A percentile compares a stretch with the other conserved stretches of the same genome.
phyloP scores from a whole-genome alignment of 92 coral and sea anemone genomes.

The Meandrina meandrites region DNA sequence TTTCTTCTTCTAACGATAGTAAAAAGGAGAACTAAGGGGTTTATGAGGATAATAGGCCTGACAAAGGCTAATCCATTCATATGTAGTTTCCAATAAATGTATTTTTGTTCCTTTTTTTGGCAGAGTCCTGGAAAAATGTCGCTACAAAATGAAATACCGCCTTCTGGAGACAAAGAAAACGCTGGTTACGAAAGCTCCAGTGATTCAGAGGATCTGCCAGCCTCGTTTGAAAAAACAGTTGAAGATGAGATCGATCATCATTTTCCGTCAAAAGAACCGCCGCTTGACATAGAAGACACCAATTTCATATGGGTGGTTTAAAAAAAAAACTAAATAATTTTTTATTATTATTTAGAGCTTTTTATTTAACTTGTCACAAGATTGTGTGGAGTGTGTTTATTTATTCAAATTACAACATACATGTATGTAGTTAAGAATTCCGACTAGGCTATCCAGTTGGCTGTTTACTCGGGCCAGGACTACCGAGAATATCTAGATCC shows the following conservation, averaged over 20 bases:
- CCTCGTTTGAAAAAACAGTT: background rate
- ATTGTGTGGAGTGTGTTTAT: background rate
- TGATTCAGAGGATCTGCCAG: conserved; percentile 12
- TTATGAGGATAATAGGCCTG: background rate
- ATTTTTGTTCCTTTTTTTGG: background rate
- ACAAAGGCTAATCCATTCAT: background rate
- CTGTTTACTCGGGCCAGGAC: too few relatives aligned
- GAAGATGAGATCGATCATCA: background rate
- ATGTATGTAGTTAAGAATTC: background rate
- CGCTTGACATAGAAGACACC: background rate
- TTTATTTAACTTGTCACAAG: background rate
- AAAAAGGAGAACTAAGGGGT: background rate
- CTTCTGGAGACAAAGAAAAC: conserved; percentile 18
- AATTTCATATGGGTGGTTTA: background rate
- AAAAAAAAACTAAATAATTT: background rate
- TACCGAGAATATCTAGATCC: too few relatives aligned
- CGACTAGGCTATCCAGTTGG: background rate
- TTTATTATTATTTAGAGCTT: background rate
- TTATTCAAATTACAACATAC: background rate
- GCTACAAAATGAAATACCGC: background rate
- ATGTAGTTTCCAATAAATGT: background rate
- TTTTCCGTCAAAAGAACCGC: background rate
- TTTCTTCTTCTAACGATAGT: background rate
- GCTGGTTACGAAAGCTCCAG: conserved; percentile 42
- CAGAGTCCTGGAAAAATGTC: background rate